Percentiles rank a stretch among this genome's conserved stretches.
Evolutionary conservation across 1,140 invertebrate genomes (phyloP).

Genomic region (Nephotettix cincticeps): DNA sequence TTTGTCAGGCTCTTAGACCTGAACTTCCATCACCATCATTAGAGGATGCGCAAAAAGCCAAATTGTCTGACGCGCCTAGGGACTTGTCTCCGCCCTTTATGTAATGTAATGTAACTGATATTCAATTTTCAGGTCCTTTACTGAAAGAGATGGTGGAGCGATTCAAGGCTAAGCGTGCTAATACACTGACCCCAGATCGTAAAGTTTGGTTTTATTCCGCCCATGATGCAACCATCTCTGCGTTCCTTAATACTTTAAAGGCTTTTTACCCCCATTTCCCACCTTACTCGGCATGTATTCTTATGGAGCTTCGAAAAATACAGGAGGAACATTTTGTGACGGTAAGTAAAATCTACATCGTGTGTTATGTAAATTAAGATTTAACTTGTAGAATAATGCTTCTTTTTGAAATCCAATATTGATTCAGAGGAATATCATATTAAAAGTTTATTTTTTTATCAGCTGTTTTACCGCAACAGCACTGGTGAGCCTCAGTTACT

Average conservation of each 20-base stretch:
- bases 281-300: conserved; percentile 71
- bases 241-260: conserved; percentile 67
- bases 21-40: no score
- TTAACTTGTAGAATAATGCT: no score
- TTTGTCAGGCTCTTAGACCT: no score
- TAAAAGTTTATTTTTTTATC: conserved; percentile 37
- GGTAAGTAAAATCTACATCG: no score
- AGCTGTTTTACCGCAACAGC: conserved; percentile 64
- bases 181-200: conserved; percentile 50
- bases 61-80: background rate
- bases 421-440: background rate
- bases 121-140: conserved; percentile 61
- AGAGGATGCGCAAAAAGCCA: background rate
- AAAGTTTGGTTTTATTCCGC: conserved; percentile 74
- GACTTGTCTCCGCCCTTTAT: background rate
- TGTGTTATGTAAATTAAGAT: no score
- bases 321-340: conserved; percentile 49
- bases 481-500: conserved; percentile 52
- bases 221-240: conserved; percentile 81
- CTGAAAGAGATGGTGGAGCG: conserved; percentile 62
- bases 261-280: conserved; percentile 72
- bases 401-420: no score
- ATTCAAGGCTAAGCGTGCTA: conserved; percentile 52
- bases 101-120: background rate
- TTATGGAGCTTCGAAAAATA: conserved; percentile 49